Conservation (phyloP, 2,797 vertebrate genomes). For the Anguilla pacifica region DNA sequence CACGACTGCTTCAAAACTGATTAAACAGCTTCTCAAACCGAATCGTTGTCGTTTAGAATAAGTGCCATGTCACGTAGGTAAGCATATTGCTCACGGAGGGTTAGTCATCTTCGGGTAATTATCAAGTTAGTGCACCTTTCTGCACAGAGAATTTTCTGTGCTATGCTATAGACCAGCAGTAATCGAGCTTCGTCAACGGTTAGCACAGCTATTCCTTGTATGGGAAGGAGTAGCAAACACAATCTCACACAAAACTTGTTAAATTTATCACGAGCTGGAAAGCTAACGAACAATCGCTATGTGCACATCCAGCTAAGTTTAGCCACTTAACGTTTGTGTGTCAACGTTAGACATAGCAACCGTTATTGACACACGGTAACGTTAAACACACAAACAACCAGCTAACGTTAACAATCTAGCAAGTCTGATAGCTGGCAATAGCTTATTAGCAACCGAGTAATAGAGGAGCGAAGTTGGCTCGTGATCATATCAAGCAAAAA, state of each 20-base stretch:
- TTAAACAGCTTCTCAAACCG: neutral
- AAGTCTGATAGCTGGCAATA: neutral
- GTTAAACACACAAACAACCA: conserved; percentile 57
- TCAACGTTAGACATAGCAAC: neutral
- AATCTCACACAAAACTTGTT: neutral
- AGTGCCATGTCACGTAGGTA: neutral
- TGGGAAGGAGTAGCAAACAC: neutral
- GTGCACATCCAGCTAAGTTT: neutral
- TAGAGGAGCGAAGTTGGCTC: neutral
- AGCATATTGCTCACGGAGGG: too few relatives aligned
- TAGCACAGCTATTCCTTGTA: neutral
- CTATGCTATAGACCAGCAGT: neutral
- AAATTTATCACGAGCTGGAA: neutral
- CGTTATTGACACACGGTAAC: conserved; percentile 19
- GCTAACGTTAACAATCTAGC: too few relatives aligned
- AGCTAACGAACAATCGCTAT: neutral
- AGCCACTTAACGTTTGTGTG: neutral
- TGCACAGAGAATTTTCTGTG: neutral
- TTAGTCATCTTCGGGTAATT: neutral
- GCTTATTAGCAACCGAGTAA: neutral
- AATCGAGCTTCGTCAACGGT: neutral
- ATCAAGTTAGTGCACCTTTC: neutral
- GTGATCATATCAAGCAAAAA: neutral
- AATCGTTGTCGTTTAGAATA: neutral
- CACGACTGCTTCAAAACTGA: neutral